phyloP scores from a whole-genome alignment of 2,113 vertebrate genomes.

The Raja brachyura region DNA sequence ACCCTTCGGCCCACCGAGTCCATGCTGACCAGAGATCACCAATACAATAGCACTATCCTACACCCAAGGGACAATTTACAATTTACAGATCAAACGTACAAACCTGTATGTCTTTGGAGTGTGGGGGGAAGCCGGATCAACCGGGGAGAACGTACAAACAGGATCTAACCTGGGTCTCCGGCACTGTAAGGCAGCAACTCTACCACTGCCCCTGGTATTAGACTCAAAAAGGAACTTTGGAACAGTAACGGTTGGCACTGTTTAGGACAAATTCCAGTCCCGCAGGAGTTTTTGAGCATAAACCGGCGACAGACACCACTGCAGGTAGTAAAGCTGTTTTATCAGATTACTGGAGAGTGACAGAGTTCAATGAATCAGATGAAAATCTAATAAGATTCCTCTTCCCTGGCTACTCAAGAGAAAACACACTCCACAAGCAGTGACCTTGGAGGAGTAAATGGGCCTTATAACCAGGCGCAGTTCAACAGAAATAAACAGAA shows the following conservation, averaged over 20 bases:
- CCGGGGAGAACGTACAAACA: too few relatives aligned
- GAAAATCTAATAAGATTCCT: conserved; percentile 32
- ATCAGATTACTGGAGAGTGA: neutral
- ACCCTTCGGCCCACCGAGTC: too few relatives aligned
- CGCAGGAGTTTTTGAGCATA: neutral
- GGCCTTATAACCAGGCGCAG: neutral
- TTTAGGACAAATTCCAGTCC: neutral
- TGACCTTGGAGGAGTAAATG: neutral
- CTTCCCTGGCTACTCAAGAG: neutral
- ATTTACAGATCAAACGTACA: too few relatives aligned
- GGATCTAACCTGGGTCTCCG: too few relatives aligned
- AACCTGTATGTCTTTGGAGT: too few relatives aligned
- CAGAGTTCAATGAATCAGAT: neutral
- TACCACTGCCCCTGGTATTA: too few relatives aligned
- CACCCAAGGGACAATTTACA: too few relatives aligned
- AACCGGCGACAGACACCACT: neutral
- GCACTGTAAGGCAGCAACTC: too few relatives aligned
- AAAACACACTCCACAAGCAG: neutral
- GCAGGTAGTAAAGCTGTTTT: neutral
- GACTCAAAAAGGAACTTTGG: neutral
- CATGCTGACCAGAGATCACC: too few relatives aligned
- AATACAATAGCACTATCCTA: too few relatives aligned
- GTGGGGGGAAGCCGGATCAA: too few relatives aligned
- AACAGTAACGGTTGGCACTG: neutral
- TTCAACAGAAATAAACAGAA: neutral